These are phyloP conservation scores for Clupea harengus DNA, from an alignment of 2,113 vertebrate genomes.

Conservation along the genomic window DNA sequence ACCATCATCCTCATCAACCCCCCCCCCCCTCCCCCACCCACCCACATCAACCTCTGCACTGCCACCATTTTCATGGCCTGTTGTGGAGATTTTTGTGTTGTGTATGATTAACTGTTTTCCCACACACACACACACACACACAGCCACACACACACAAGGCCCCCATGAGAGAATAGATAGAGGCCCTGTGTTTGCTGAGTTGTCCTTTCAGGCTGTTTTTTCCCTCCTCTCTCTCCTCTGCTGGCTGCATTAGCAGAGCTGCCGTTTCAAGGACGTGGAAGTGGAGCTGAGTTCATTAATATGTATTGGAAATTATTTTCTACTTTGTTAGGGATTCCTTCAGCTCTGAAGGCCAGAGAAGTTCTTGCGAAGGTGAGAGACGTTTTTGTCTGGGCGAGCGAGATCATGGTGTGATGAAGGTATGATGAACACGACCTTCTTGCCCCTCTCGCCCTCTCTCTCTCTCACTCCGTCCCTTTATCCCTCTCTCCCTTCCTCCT, in stretches of 20 bases:
- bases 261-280: constrained; percentile 72
- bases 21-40: constrained; percentile 22
- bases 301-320: constrained; percentile 76
- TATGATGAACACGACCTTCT: neutral
- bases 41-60: constrained; percentile 24
- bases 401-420: constrained; percentile 11
- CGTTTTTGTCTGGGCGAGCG: neutral
- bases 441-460: neutral
- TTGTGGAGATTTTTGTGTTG: neutral
- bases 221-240: neutral
- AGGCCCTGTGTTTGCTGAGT: neutral
- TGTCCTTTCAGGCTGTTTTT: neutral
- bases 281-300: constrained; percentile 69
- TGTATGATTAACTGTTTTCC: neutral
- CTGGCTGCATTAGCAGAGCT: constrained; percentile 34
- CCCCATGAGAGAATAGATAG: constrained; percentile 10
- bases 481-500: neutral
- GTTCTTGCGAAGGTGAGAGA: constrained; percentile 32
- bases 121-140: constrained; percentile 41
- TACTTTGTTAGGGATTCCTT: constrained; percentile 64
- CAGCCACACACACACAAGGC: neutral
- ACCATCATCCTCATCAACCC: neutral
- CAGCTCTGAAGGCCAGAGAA: constrained; percentile 62
- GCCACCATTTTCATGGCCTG: neutral
- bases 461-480: neutral